Base-by-base conservation (phyloP, 2,113 vertebrate genomes). In the Hoplias malabaricus region DNA sequence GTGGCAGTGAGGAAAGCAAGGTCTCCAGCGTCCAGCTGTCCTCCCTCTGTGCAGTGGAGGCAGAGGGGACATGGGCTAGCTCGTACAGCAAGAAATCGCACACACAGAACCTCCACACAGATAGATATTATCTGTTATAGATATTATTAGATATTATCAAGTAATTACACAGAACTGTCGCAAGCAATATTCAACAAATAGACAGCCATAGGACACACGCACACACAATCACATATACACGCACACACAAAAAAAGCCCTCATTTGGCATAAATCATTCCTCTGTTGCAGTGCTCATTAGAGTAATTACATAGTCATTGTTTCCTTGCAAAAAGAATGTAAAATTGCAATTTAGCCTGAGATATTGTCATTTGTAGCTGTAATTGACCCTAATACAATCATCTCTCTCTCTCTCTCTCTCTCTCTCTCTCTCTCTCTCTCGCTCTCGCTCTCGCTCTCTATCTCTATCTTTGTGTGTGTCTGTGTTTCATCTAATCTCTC, bases 331-430 rank as follows among this genome's bases (percentile, higher is more conserved):
- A 84, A 75, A 83, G 80, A 84, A 90, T 40, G 83, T 87, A 89
- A 88, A 89, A 91, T 90, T 84, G 86, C 74, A 88, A 89, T 91
- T 90, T 86, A 88, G 77, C 62, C 84, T 73, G 83, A 84, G 76
- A 88, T 88, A 91, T 87, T 83, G 84, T 88, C 86, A 90, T 91
- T 91, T 89, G 85, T 87, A 85, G 79, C 84, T 75, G 82, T 91
- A 91, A 92, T 90, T 91, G 86, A 88, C 86, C 73, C 83, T 88
- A 89, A 91, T 92, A 90, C 89, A 89, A 89, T 79, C 69, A 83
- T 84, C 84, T 80, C 36, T 83, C 69, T 85, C 76, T 77, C 40
- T 79, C 79, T 83, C 40, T 85, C 36, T 61, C 14, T 46, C 54
- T 21, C n/a, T 71, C 53, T 72, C 14, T 65, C 29, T 57, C 38